Base-by-base conservation (phyloP, 1,140 invertebrate genomes). In the Microplitis mediator region DNA sequence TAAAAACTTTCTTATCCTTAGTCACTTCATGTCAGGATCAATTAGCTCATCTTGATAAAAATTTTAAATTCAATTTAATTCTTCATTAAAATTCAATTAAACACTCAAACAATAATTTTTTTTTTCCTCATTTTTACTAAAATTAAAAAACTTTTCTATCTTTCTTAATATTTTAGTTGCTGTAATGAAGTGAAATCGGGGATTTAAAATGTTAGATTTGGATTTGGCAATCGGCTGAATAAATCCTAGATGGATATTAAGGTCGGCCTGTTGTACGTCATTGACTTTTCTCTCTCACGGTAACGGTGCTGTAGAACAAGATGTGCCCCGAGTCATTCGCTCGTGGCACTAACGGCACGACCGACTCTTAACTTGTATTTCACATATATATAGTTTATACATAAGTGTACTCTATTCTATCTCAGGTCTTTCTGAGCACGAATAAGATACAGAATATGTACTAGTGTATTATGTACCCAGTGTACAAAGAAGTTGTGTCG, bases 1-100 rank as follows among this genome's bases (percentile, higher is more conserved):
- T 36, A 23, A 45, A 52, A 13, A 71, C 69, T 71, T 71, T 71
- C 69, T 64, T 62, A 71, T 71, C 60, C 69, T 71, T 64, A 64
- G 39, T 70, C 58, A 61, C 39, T 51, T 36, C 16, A n/a, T 31
- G 23, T 16, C 36, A 50, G 14, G 36, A 64, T 54, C 39, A 70
- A 62, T 63, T 62, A 60, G 39, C 13, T 34, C 45, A 34, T 32
- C 11, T 34, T 34, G 16, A 60, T 60, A 60, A 60, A 11, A 11
- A 54, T 34, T 32, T 32, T 34, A 31, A 5, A 54, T 39, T n/a
- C 2, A 1, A n/a, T 13, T 23, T 31, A 32, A 50, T 14, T 45
- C 6, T 32, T 34, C 0, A 64, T 14, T 23, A 36, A 64, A 64
- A n/a, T 35, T 64, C 6, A 39, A 64, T n/a, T 60, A 23, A 16